Evolutionary conservation across 1,140 invertebrate species (phyloP), one percentile per base, ranked within the genome.

Genomic region (Drosophila lowei): DNA sequence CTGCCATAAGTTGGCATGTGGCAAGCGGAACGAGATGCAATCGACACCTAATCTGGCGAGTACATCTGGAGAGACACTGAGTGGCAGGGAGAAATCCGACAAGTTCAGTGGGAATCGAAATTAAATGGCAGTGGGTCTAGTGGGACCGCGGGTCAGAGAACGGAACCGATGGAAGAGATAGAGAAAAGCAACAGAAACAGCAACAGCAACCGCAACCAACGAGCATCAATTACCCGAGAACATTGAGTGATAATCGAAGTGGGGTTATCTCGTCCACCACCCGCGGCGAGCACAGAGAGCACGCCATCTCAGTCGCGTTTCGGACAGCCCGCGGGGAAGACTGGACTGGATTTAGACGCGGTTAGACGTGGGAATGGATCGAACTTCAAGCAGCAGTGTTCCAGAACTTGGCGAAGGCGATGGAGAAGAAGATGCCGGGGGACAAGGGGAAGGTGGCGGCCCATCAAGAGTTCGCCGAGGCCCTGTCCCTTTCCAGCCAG

Each of bases 11-110:
- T 70, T 81, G 77, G 84, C 76, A 85, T 85, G 72, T 79, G 65
- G 61, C 44, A 58, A 52, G 63, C 76, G 63, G 77, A 65, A 73
- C 52, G 48, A 59, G 77, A 66, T 88, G 78, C 66, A 81, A 78
- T 88, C 83, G 83, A 79, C 81, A 86, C 78, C 83, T 72, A 86
- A 83, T 83, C 62, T 60, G 50, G 34, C 43, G 59, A 38, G 44
- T 50, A 60, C 70, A 30, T 9, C 16, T 53, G 18, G 11, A 43
- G 57, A 49, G 38, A 28, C 62, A 44, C 44, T 62, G 13, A 49
- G 41, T 50, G 41, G 16, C 38, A 41, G 46, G 34, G 28, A 59
- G 38, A 56, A 54, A 57, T 38, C 34, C 34, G 34, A 38, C 34
- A 13, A 38, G 34, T 38, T 38, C 34, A 38, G 34, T 38, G 9